phyloP scores from a whole-genome alignment of 2,113 vertebrate genomes.

The Dryoscopus gambensis region DNA sequence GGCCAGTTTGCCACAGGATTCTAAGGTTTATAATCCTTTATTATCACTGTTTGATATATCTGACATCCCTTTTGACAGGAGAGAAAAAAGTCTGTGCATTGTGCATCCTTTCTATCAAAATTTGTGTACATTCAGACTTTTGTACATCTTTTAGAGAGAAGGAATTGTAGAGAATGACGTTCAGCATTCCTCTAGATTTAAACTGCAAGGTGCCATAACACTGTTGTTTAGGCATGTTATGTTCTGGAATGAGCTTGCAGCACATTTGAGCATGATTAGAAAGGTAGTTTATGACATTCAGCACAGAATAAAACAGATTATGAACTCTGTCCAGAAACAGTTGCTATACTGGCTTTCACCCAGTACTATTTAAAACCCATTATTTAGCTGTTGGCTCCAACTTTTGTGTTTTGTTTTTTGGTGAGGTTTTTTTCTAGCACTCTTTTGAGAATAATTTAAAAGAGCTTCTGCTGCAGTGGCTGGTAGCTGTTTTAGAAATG shows the following conservation, averaged over 20 bases:
- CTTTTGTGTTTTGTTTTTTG: background rate
- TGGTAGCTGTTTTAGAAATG: background rate
- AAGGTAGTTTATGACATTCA: background rate
- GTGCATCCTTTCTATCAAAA: background rate
- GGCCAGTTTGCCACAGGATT: background rate
- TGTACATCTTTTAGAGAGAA: background rate
- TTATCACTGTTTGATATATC: background rate
- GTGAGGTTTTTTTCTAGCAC: accelerated
- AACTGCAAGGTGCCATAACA: background rate
- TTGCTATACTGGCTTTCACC: background rate
- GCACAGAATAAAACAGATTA: background rate
- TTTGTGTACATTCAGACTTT: background rate
- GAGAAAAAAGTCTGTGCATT: background rate
- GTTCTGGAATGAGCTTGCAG: background rate
- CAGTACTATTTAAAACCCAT: background rate
- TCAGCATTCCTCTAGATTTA: background rate
- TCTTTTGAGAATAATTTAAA: slow-evolving; percentile 17
- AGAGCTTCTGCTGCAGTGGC: background rate
- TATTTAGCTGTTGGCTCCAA: slow-evolving; percentile 35
- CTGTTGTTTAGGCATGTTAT: background rate
- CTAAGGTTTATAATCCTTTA: background rate
- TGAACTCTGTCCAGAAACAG: background rate
- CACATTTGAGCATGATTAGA: background rate
- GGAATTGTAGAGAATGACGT: background rate
- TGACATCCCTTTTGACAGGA: background rate